These are phyloP conservation scores for Bos javanicus DNA, from an alignment of 2,113 vertebrate genomes.

Conservation along the genomic window DNA sequence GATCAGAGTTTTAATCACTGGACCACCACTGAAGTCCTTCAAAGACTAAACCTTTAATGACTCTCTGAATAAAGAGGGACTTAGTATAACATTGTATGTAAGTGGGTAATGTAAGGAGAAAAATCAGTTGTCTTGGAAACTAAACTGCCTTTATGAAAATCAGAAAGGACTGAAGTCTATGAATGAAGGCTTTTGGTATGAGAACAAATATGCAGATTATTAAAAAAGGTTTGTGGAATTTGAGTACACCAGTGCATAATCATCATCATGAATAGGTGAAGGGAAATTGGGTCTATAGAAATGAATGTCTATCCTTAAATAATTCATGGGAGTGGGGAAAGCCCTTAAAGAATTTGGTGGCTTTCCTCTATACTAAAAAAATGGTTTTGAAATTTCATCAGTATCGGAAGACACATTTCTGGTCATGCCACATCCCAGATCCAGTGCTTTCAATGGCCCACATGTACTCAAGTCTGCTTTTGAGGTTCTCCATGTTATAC, in stretches of 20 bases:
- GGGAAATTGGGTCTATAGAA: background rate
- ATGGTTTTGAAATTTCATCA: background rate
- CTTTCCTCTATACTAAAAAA: background rate
- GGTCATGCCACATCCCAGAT: background rate
- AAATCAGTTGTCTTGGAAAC: background rate
- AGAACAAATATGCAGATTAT: background rate
- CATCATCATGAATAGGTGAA: background rate
- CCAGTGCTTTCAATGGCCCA: background rate
- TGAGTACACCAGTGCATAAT: background rate
- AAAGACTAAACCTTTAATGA: background rate
- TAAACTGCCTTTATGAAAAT: background rate
- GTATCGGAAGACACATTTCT: background rate
- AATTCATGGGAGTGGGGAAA: background rate
- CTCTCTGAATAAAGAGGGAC: background rate
- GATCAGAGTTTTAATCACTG: background rate
- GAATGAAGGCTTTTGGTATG: background rate
- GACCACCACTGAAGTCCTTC: background rate
- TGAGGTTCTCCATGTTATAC: background rate
- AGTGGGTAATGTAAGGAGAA: background rate
- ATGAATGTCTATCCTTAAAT: background rate
- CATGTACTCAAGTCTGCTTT: background rate
- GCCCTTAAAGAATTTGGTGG: background rate
- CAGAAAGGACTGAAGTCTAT: background rate
- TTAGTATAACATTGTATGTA: background rate
- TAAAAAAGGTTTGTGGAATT: background rate